Conservation (phyloP, 2,888 invertebrate genomes). For the Merodon equestris region DNA sequence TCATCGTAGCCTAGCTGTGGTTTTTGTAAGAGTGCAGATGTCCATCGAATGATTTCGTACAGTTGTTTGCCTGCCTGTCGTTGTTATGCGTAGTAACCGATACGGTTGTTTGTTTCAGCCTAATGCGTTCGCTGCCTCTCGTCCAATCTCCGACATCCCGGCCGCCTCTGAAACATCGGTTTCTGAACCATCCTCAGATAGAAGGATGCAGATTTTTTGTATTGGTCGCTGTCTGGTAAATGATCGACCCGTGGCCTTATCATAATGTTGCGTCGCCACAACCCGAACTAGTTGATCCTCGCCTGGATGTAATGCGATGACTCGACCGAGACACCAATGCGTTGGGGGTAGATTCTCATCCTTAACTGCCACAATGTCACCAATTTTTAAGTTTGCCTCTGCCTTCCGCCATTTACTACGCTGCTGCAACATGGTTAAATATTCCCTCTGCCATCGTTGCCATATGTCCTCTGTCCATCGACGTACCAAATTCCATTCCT, state of each 20-base stretch:
- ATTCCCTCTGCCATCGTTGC: constrained; percentile 40
- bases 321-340: constrained; percentile 67
- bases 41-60: no score
- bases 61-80: no score
- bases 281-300: constrained; percentile 70
- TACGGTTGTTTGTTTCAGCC: no score
- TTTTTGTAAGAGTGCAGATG: no score
- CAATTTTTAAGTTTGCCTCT: constrained; percentile 20
- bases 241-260: constrained; percentile 15
- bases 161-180: constrained; percentile 31
- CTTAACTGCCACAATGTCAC: constrained; percentile 69
- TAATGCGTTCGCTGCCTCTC: not conserved
- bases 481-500: constrained; percentile 20
- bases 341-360: constrained; percentile 69
- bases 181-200: constrained; percentile 20
- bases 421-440: constrained; percentile 24
- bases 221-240: no score
- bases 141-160: constrained; percentile 13
- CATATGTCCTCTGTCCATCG: constrained; percentile 35
- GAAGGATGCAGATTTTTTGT: constrained; percentile 12
- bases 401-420: no score
- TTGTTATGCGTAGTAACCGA: no score
- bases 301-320: constrained; percentile 63
- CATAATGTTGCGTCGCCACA: constrained; percentile 18
- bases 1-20: no score